phyloP scores from a whole-genome alignment of 2,888 invertebrate genomes.

The Allygus modestus region DNA sequence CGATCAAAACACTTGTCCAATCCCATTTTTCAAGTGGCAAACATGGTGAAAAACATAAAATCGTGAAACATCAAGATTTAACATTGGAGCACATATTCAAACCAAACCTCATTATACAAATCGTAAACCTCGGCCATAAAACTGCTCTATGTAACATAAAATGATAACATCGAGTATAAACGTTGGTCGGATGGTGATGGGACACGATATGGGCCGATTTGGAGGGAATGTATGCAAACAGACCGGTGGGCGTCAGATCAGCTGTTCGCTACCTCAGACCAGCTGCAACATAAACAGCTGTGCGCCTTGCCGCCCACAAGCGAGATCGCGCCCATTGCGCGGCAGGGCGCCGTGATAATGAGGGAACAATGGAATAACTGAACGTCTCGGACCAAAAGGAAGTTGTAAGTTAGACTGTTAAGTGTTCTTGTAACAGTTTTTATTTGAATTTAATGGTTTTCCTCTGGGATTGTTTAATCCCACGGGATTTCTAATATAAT shows the following conservation, averaged over 20 bases:
- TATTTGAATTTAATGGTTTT: neutral
- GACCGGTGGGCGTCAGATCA: neutral
- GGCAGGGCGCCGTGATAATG: neutral
- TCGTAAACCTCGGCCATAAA: neutral
- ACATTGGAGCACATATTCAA: neutral
- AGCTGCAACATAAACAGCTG: conserved; percentile 15
- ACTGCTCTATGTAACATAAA: neutral
- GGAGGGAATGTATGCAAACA: conserved; percentile 28
- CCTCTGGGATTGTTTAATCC: neutral
- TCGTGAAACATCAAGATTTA: no score
- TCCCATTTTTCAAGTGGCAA: no score
- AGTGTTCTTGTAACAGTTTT: neutral
- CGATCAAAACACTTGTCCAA: no score
- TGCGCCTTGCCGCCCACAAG: neutral
- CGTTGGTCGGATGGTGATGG: neutral
- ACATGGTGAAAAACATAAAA: no score
- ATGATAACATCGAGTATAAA: conserved; percentile 1
- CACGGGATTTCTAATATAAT: neutral
- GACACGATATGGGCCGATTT: conserved; percentile 5
- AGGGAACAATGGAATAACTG: neutral
- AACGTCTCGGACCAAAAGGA: neutral
- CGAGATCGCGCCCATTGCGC: neutral
- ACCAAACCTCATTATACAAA: neutral
- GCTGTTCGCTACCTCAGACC: neutral
- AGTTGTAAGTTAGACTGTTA: neutral